Evolutionary conservation across 53 echinoderm and acorn worm species (phyloP), one percentile per base, ranked within the genome.

Genomic region (Paelopatides confundens): DNA sequence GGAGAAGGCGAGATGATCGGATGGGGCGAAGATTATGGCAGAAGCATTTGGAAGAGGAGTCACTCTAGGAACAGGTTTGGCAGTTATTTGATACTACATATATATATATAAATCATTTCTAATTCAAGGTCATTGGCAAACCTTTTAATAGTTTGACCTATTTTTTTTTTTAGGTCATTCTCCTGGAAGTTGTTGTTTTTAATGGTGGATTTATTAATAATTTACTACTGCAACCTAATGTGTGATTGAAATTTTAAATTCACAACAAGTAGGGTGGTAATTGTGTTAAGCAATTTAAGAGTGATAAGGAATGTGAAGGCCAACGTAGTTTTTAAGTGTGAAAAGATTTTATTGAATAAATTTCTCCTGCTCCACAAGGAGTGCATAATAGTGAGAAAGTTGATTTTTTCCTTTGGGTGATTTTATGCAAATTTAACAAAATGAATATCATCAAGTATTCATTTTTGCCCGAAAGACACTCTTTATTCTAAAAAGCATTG

Each of bases 11-110:
- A 74, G 74, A 79, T 79, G 79, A 33, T 79, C 79, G 79, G 50
- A 79, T 33, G 79, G 79, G 79, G 53, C 79, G 32, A 79, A 53
- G 79, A 79, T 53, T 46, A 79, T 79, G 79, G 53, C 79, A 50
- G 79, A 79, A 30, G 33, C 79, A 48, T 79, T 79, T 79, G 79
- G 79, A 79, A 53, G 79, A 79, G 79, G 79, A 79, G 34, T 79
- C 43, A 52, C 79, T 46, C 15, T 50, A 33, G 79, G 79, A 79
- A 52, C 79, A 79, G 79, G 79, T 79, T 79, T 79, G 79, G 53
- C 17, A 14, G 51, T 79, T 33, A 79, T 32, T 53, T 50, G 79
- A 79, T 79, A 76, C 10, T 12, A 48, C 48, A 43, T 58, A 21
- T 58, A 58, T 58, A 21, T 6, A 58, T 23, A 58, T 58, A 43